Evolutionary conservation across 1,140 invertebrate species (phyloP), one percentile per base, ranked within the genome.

Genomic region (Penaeus chinensis): DNA sequence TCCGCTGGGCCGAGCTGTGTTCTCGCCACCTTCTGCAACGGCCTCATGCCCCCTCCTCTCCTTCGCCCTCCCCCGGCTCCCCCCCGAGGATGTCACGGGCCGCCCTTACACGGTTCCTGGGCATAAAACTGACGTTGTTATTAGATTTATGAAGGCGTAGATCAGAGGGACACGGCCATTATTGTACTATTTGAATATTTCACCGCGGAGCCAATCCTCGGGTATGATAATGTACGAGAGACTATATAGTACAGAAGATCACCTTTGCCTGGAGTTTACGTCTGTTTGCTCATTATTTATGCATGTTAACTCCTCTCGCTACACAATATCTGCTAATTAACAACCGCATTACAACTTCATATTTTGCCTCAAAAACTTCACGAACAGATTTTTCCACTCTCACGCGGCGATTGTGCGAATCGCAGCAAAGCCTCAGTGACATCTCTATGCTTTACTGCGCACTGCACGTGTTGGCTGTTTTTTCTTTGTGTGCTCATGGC

Each of bases 81-180:
- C 71, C 71, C 71, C 19, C 18, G 71, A 27, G 71, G 71, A 74
- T 74, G 71, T 74, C 71, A 74, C 71, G 71, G 71, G 71, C 71
- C 71, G 27, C 24, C 71, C n/a, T 37, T 27, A 74, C 71, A 74
- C 42, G 71, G 71, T 27, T 74, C 71, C 24, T 10, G 71, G 71
- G 71, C 71, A 74, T 74, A 74, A 74, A 74, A 37, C 71, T 74
- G 71, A 74, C 71, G 71, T 37, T 32, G 71, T 74, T 74, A 74
- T 32, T 27, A 74, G 71, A 74, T 74, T 74, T 74, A 74, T 74
- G 71, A 74, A 74, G 71, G 71, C 71, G 71, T 74, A 19, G 27
- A 74, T 74, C 71, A 74, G 27, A 27, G 19, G 16, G 71, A 37
- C 71, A 74, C 42, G 71, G 42, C 71, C 71, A 74, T 74, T 74